Evolutionary conservation across 2,113 vertebrate genomes (phyloP).

Genomic region (Aptenodytes patagonicus): DNA sequence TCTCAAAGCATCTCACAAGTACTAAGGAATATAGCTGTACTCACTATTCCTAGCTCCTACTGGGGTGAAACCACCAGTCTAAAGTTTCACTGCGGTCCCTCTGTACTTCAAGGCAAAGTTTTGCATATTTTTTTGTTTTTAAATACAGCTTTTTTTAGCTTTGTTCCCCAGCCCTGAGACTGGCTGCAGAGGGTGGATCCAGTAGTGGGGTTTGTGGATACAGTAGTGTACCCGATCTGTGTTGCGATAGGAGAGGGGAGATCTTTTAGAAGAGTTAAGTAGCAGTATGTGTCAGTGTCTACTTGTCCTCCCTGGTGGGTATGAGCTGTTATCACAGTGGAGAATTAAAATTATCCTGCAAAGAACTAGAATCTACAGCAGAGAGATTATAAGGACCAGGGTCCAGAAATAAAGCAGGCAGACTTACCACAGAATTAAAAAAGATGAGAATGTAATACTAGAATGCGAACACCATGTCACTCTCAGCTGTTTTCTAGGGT

Average conservation of each 20-base stretch:
- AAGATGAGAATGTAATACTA: neutral
- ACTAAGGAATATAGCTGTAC: neutral
- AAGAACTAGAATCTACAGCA: neutral
- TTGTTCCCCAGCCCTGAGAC: neutral
- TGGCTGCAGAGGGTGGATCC: neutral
- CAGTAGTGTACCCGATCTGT: neutral
- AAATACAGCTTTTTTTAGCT: neutral
- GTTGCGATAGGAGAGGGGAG: neutral
- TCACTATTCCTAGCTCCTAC: neutral
- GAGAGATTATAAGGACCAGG: neutral
- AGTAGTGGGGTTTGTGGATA: neutral
- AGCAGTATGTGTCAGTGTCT: neutral
- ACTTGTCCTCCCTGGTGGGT: neutral
- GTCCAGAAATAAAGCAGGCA: neutral
- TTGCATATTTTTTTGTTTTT: neutral
- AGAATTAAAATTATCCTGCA: neutral
- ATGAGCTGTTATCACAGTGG: neutral
- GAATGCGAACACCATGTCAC: neutral
- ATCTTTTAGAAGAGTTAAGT: neutral
- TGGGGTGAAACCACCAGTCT: neutral
- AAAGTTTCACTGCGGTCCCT: neutral
- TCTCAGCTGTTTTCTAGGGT: neutral
- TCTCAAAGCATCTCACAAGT: conserved; percentile 4
- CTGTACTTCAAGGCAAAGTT: neutral
- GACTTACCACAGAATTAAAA: neutral